These are phyloP conservation scores for Anthophora plumipes DNA, from an alignment of 2,888 invertebrate genomes.

Conservation along the genomic window DNA sequence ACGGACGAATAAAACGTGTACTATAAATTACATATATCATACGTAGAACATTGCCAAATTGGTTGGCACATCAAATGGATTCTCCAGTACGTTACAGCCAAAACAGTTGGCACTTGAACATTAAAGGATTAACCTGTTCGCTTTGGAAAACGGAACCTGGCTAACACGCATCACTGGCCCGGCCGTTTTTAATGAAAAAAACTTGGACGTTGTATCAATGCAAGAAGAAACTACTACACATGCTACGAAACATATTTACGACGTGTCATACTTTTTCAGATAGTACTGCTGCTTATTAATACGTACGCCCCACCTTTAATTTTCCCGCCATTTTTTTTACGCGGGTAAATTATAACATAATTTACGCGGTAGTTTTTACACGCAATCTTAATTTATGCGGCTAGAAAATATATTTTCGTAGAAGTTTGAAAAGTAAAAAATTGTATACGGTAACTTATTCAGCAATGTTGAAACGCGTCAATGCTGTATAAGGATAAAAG, in stretches of 20 bases:
- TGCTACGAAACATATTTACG: background rate
- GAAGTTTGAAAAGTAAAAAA: too few relatives aligned
- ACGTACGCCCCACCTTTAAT: too few relatives aligned
- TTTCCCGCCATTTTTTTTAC: too few relatives aligned
- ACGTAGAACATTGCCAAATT: constrained; percentile 29
- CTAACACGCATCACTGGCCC: background rate
- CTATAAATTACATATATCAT: background rate
- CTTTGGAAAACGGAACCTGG: background rate
- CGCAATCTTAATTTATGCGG: too few relatives aligned
- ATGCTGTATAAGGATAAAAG: too few relatives aligned
- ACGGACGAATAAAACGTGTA: background rate
- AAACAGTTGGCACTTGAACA: constrained; percentile 26
- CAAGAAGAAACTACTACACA: too few relatives aligned
- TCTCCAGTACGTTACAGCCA: background rate
- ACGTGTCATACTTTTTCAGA: background rate
- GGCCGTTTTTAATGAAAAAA: background rate
- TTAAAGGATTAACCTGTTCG: constrained; percentile 36
- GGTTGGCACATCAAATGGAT: constrained; percentile 17
- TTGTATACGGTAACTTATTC: too few relatives aligned
- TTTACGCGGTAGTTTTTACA: too few relatives aligned
- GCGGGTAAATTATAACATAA: too few relatives aligned
- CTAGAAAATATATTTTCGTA: too few relatives aligned
- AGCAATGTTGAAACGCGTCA: too few relatives aligned
- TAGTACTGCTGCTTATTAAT: background rate
- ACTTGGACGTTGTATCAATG: constrained; percentile 13